Percentiles rank a stretch among this genome's conserved stretches.
These are phyloP conservation scores for Dermatemys mawii DNA, from an alignment of 2,113 vertebrate genomes.

Conservation along the genomic window DNA sequence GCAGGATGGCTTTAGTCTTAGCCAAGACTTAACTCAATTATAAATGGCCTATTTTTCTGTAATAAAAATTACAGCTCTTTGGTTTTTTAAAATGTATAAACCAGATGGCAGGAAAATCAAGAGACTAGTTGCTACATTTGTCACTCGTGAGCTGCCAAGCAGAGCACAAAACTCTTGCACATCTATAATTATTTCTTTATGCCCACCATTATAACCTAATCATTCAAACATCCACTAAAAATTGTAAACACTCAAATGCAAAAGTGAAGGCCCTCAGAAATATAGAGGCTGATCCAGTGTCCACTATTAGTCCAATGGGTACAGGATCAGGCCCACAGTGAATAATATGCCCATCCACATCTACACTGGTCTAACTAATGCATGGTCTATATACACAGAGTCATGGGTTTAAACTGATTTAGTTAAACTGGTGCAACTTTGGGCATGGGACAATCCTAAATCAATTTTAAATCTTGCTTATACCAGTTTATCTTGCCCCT, in stretches of 20 bases:
- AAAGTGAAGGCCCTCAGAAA: neutral
- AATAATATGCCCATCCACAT: neutral
- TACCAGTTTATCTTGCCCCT: neutral
- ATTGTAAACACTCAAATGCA: neutral
- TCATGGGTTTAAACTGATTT: neutral
- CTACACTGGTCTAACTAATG: neutral
- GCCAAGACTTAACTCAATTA: conserved; percentile 24
- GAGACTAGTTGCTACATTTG: conserved; percentile 62
- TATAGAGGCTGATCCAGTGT: neutral
- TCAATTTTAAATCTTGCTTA: too few species aligned
- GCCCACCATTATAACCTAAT: neutral
- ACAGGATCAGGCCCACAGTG: neutral
- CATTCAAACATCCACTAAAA: neutral
- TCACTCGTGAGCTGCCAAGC: conserved; percentile 59
- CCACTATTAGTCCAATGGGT: neutral
- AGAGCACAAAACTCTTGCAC: neutral
- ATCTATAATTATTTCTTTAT: neutral
- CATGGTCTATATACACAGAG: neutral
- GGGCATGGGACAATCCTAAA: neutral
- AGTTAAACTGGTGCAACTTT: neutral
- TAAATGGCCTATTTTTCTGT: conserved; percentile 48
- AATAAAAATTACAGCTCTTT: conserved; percentile 53
- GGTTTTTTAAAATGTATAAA: conserved; percentile 62
- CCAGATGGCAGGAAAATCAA: conserved; percentile 67
- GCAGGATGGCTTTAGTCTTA: neutral